Evolutionary conservation across 2,797 vertebrate species (phyloP).

Genomic region (Pipistrellus pygmaeus): DNA sequence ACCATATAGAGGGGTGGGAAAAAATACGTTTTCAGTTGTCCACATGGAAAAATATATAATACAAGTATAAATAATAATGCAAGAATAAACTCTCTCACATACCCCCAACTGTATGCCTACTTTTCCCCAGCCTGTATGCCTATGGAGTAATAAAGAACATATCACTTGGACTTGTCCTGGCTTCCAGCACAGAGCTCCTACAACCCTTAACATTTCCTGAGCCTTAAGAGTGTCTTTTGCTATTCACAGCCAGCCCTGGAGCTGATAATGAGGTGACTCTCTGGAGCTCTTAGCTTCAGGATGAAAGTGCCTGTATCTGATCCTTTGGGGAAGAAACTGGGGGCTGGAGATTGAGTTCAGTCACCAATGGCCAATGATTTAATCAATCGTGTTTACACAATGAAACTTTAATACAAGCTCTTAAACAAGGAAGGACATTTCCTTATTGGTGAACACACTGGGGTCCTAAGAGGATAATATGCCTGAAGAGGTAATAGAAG

Average conservation of each 20-base stretch:
- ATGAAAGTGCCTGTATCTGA: background rate
- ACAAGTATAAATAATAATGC: background rate
- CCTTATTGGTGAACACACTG: background rate
- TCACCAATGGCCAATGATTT: background rate
- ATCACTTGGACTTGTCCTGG: background rate
- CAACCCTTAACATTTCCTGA: slow-evolving; percentile 15
- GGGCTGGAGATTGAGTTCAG: background rate
- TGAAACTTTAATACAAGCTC: background rate
- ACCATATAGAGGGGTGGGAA: background rate
- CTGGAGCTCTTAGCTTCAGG: background rate
- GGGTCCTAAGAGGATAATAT: background rate
- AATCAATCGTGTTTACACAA: background rate
- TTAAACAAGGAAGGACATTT: background rate
- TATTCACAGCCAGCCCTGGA: background rate
- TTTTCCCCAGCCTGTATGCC: background rate
- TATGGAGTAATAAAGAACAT: background rate
- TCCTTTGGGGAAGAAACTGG: background rate
- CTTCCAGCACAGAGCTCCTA: background rate
- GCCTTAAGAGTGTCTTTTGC: background rate
- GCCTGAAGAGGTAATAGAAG: background rate
- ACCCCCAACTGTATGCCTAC: background rate
- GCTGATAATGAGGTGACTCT: slow-evolving; percentile 9
- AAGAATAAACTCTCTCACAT: background rate
- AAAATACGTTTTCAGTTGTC: background rate
- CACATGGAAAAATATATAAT: background rate